These are phyloP conservation scores for Periplaneta americana DNA, from an alignment of 1,140 invertebrate species.

Conservation along the genomic window DNA sequence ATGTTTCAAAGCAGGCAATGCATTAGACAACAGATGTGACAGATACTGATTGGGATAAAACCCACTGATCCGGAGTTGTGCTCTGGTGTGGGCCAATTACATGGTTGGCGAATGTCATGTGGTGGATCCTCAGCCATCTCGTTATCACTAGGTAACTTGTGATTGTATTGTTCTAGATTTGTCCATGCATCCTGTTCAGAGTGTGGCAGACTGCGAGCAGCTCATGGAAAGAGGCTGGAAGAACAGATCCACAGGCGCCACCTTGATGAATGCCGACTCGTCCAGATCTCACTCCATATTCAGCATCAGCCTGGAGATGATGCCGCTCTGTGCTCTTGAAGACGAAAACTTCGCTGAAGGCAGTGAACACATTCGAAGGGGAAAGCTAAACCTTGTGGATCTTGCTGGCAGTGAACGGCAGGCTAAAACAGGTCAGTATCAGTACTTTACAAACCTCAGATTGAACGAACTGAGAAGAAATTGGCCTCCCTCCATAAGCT, in stretches of 20 bases:
- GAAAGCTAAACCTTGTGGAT: slow-evolving; percentile 88
- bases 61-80: no score
- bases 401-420: slow-evolving; percentile 85
- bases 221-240: slow-evolving; percentile 71
- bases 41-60: no score
- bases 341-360: background rate
- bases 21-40: no score
- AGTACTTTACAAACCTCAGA: no score
- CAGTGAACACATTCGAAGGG: slow-evolving; percentile 49
- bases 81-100: no score
- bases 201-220: slow-evolving; percentile 63
- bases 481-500: no score
- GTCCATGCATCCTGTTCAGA: slow-evolving; percentile 69
- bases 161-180: slow-evolving; percentile 53
- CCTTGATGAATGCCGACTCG: slow-evolving; percentile 82
- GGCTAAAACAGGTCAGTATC: slow-evolving; percentile 68
- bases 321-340: slow-evolving; percentile 36
- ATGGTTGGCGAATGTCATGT: no score
- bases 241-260: slow-evolving; percentile 69
- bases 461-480: no score
- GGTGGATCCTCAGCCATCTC: no score
- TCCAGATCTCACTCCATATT: slow-evolving; percentile 89
- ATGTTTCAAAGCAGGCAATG: no score
- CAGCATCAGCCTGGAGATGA: slow-evolving; percentile 79
- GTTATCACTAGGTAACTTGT: no score